Evolutionary conservation across 1,140 invertebrate species (phyloP).

Genomic region (Penaeus indicus): DNA sequence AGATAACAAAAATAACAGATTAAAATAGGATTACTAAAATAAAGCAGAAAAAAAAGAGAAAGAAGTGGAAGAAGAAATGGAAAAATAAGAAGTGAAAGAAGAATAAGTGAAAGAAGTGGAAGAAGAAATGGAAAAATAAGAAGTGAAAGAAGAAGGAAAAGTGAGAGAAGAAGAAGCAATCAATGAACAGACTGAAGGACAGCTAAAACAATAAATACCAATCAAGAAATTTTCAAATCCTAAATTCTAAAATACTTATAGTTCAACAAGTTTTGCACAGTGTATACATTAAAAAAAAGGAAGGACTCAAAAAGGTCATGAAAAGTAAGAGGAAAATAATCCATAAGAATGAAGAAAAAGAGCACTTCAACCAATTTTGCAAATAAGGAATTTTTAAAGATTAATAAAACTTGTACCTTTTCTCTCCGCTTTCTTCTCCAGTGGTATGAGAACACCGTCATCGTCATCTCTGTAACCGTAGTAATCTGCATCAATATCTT

Average conservation of each 20-base stretch:
- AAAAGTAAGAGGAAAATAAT: not conserved
- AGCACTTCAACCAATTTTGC: not conserved
- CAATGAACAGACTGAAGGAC: too few species aligned
- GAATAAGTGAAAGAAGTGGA: too few species aligned
- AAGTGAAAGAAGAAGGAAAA: too few species aligned
- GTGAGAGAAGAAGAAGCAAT: too few species aligned
- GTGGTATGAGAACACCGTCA: slow-evolving; percentile 91
- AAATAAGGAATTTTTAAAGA: not conserved
- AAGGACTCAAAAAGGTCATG: too few species aligned
- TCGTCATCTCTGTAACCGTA: slow-evolving; percentile 99
- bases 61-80: too few species aligned
- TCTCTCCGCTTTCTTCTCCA: slow-evolving; percentile 85
- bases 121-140: too few species aligned
- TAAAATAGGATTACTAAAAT: not conserved
- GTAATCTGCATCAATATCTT: slow-evolving; percentile 97
- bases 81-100: too few species aligned
- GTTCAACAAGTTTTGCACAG: too few species aligned
- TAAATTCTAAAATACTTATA: too few species aligned
- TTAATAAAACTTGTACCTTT: slow-evolving; percentile 36
- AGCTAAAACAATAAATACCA: not conserved
- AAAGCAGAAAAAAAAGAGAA: too few species aligned
- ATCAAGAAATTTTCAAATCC: not conserved
- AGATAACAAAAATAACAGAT: not conserved
- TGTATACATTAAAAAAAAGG: too few species aligned
- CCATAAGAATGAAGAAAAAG: not conserved